These are phyloP conservation scores for Parauchenoglanis punctatus DNA, from an alignment of 2,797 vertebrate species.

Conservation along the genomic window DNA sequence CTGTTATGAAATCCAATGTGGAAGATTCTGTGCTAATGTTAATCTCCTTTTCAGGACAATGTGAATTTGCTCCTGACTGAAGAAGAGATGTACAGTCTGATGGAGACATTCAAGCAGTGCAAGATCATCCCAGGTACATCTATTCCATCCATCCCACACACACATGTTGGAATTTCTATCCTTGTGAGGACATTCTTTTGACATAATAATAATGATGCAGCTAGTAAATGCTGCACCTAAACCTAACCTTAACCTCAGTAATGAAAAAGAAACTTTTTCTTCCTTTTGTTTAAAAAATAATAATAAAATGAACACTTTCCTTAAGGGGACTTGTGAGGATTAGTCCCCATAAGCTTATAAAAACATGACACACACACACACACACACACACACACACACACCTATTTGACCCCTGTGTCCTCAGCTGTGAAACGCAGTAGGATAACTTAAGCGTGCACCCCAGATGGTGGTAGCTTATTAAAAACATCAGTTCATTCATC, in stretches of 20 bases:
- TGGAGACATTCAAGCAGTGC: slow-evolving; percentile 88
- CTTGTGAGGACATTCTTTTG: no score
- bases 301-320: no score
- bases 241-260: no score
- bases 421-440: background rate
- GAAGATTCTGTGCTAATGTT: background rate
- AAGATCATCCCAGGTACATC: slow-evolving; percentile 90
- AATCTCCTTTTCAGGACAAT: slow-evolving; percentile 81
- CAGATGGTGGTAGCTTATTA: slow-evolving; percentile 22
- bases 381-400: background rate
- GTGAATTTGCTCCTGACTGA: slow-evolving; percentile 93
- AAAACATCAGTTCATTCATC: slow-evolving; percentile 28
- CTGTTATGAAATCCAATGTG: background rate
- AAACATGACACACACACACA: background rate
- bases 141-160: background rate
- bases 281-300: no score
- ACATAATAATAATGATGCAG: no score
- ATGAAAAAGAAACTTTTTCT: no score
- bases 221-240: no score
- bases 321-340: no score
- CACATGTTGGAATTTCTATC: background rate
- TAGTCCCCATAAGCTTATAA: no score
- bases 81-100: slow-evolving; percentile 94
- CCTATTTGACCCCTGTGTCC: background rate
- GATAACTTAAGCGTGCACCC: background rate